Evolutionary conservation across 2,797 vertebrate genomes (phyloP), one percentile per base, ranked within the genome.

Genomic region (Sebastes wilsoni): DNA sequence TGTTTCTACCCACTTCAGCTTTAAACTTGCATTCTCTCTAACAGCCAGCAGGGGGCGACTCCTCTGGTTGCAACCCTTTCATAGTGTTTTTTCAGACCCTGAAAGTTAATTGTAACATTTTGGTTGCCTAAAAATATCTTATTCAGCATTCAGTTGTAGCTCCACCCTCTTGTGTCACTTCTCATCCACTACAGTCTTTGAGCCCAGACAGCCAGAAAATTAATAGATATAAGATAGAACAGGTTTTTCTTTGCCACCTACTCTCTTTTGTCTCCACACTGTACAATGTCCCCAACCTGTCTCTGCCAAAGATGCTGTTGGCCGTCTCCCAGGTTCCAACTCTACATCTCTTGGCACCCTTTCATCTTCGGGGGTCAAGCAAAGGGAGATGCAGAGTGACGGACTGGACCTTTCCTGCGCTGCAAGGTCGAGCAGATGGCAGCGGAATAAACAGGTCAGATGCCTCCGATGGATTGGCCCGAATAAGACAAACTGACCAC

Each of bases 341-440:
- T 20, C 34, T 68, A 55, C 83, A 70, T 89, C 77, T 84, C 82
- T 81, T 86, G 87, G 85, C 89, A 68, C 32, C 27, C 52, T 55
- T 64, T 87, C 76, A 38, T 79, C 60, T 61, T 75, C 25, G 13
- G 55, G 67, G 64, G 76, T 72, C 64, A 59, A 84, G 79, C 75
- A 18, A 42, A 38, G 34, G 64, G 36, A 80, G 68, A 46, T 73
- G 23, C 30, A 18, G 60, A 55, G 56, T 4, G 75, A 71, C 14
- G 20, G 66, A 61, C 46, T n/a, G 30, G 75, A 72, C 66, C 77
- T 85, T 77, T 74, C 58, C 73, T 13, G 60, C 46, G 56, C 79
- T 81, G 74, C 80, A 70, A 85, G 83, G 78, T 81, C 20, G 72
- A 90, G 83, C 91, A 93, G 92, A 91, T 89, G 90, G 89, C 32